Conservation (phyloP, 2,113 vertebrate species). For the Ictidomys tridecemlineatus region DNA sequence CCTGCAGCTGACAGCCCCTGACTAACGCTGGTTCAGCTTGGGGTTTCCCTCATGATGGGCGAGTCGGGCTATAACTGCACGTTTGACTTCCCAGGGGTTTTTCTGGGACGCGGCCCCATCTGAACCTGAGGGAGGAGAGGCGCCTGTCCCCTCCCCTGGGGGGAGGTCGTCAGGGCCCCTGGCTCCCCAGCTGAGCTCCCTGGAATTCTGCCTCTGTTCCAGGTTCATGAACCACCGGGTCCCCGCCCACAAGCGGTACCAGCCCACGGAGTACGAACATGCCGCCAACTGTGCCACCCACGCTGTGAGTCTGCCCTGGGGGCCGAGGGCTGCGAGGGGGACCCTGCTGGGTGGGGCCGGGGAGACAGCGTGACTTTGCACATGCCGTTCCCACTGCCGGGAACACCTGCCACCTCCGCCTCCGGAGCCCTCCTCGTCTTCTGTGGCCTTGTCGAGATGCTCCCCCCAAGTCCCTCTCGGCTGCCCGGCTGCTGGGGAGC, state of each 20-base stretch:
- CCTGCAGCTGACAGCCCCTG: neutral
- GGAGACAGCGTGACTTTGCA: neutral
- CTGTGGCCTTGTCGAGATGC: too few relatives aligned
- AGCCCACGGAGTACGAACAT: slow-evolving; percentile 96
- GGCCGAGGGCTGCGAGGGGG: fast-evolving
- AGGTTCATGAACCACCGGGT: slow-evolving; percentile 98
- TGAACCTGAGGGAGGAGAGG: too few relatives aligned
- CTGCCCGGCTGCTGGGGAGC: neutral
- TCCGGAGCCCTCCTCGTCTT: neutral
- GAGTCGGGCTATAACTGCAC: too few relatives aligned
- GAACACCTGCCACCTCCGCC: fast-evolving
- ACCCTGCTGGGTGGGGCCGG: neutral
- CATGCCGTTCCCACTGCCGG: neutral
- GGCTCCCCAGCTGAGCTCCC: neutral
- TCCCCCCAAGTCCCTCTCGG: too few relatives aligned
- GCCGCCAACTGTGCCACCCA: slow-evolving; percentile 97
- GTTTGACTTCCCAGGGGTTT: neutral
- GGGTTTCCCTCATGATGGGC: fast-evolving
- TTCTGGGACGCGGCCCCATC: neutral
- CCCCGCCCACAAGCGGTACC: slow-evolving; percentile 94
- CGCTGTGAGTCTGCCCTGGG: slow-evolving; percentile 89
- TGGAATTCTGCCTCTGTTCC: slow-evolving; percentile 42
- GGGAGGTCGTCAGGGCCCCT: neutral
- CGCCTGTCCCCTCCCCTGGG: neutral
- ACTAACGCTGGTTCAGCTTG: too few relatives aligned